Evolutionary conservation across 2,797 vertebrate genomes (phyloP), one percentile per base, ranked within the genome.

Genomic region (Mycteria americana): DNA sequence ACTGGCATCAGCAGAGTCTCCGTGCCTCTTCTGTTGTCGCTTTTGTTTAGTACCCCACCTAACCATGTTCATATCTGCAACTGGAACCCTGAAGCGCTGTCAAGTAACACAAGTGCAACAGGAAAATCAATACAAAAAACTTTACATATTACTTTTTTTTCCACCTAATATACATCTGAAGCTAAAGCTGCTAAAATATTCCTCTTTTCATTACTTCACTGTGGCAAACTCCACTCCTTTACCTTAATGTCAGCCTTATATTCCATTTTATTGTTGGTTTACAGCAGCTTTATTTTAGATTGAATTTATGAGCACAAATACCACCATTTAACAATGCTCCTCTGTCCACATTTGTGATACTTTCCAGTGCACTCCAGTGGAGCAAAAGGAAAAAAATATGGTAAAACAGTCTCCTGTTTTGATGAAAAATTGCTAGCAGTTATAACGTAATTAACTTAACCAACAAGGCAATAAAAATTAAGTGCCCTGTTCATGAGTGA

Each of bases 391-490:
- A 54, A 92, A 83, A 93, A 68, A 46, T 45, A 37, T 1, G 9
- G 41, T 77, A 89, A 91, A 94, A 33, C 25, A 77, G 10, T 54
- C 31, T 91, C 57, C 69, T 92, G 64, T 78, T 97, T 95, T 88
- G 90, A 70, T 92, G 76, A 88, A 95, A 94, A 90, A 64, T 88
- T 92, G 41, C 64, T 83, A 57, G 57, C 37, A 78, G 57, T 93
- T 89, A 46, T 72, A 89, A 76, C 1, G 4, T 59, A 84, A 93
- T 88, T 90, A 89, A 84, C 51, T 81, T 77, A 95, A 84, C 54
- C 60, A 95, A 77, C 56, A 88, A 91, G 60, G 67, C 53, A 93
- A 89, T 92, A 91, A 93, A 93, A 96, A 92, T 91, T 83, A 83
- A 83, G 63, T 50, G 21, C 56, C 30, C 60, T 57, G 28, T 75